Conservation (phyloP, 2,888 invertebrate genomes). For the Acanthosepion pharaonis region DNA sequence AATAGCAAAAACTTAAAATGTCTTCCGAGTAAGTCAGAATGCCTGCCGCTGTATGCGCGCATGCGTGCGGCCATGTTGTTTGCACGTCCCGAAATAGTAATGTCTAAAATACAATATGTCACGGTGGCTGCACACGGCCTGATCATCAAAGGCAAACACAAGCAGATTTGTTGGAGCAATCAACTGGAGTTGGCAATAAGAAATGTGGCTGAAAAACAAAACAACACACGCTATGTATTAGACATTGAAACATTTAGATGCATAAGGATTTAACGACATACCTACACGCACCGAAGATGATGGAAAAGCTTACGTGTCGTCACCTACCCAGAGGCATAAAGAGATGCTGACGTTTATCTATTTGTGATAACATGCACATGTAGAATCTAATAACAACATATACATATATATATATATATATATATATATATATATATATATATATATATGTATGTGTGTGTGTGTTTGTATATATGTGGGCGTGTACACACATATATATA, state of each 20-base stretch:
- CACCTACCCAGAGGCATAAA: too few relatives aligned
- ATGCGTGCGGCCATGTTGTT: not conserved
- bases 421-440: not conserved
- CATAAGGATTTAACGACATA: not conserved
- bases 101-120: conserved; percentile 15
- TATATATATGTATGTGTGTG: not conserved
- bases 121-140: not conserved
- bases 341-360: not conserved
- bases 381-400: not conserved
- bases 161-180: not conserved
- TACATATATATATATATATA: not conserved
- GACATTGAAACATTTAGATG: not conserved
- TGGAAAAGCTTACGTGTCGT: too few relatives aligned
- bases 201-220: not conserved
- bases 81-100: not conserved
- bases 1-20: too few relatives aligned
- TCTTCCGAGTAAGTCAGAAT: not conserved
- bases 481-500: not conserved
- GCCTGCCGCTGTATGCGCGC: not conserved
- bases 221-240: not conserved
- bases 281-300: not conserved
- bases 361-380: not conserved
- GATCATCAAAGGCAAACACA: not conserved
- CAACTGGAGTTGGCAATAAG: conserved; percentile 22
- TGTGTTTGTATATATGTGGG: not conserved